Evolutionary conservation across 2,113 vertebrate genomes (phyloP), one percentile per base, ranked within the genome.

Genomic region (Lamprotornis superbus): DNA sequence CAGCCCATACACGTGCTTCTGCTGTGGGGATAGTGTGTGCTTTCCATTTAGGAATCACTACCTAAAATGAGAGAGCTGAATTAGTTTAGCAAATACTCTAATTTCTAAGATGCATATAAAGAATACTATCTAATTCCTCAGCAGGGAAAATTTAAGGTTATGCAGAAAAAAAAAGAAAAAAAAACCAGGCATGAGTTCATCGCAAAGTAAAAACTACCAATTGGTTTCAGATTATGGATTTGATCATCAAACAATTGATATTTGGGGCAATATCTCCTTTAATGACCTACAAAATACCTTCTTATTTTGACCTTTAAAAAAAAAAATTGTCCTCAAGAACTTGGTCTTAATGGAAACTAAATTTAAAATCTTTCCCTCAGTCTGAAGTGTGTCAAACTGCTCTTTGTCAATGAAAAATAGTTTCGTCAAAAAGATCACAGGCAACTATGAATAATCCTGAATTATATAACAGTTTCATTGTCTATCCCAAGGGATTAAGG

Each of bases 1-100:
- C 0, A 0, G 19, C n/a, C 12, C 39, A 35, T 39, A 35, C 6
- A 10, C 5, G 1, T 83, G 33, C 8, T 42, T 73, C 46, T 83
- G 23, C 44, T 63, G 15, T 57, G 30, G 11, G 8, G 8, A 15
- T 33, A 28, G 14, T 6, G 19, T 27, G 3, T 61, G 12, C 6
- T 81, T 92, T 73, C n/a, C 22, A 31, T 24, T 40, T 61, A 57
- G 21, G 30, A 88, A 49, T 61, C 17, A 21, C 18, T 22, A 63
- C 10, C 15, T 30, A 57, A 87, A 90, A 63, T 35, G 11, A 8
- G 25, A 77, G 4, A 86, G 52, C 25, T 3, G 10, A 87, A 74
- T 42, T 42, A 53, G 8, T 30, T 39, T 75, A 87, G 7, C 3
- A 67, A 78, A 42, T 33, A 56, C 4, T 69, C 31, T 33, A 12